These are phyloP conservation scores for Diachrysia chrysitis DNA, from an alignment of 2,888 invertebrate genomes.

Conservation along the genomic window DNA sequence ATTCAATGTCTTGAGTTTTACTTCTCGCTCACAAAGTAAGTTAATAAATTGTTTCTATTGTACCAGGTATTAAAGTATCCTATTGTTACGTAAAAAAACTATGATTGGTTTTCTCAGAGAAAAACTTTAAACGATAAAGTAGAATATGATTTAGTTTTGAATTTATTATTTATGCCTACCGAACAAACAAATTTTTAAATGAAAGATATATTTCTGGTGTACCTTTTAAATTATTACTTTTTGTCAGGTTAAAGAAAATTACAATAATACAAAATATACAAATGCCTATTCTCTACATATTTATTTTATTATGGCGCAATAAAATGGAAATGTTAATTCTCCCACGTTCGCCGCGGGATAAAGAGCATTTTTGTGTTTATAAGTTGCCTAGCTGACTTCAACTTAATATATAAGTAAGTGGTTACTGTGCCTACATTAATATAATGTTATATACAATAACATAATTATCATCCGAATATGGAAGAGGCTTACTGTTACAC, in stretches of 20 bases:
- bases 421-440: constrained; percentile 3
- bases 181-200: too few relatives aligned
- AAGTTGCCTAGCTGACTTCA: constrained; percentile 30
- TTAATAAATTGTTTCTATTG: background rate
- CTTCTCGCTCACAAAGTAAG: constrained; percentile 15
- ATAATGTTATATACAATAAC: background rate
- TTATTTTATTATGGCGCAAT: constrained; percentile 18
- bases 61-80: background rate
- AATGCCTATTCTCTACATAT: constrained; percentile 12
- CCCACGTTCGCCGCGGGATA: constrained; percentile 27
- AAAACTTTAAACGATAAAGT: background rate
- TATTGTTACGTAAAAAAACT: background rate
- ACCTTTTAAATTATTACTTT: too few relatives aligned
- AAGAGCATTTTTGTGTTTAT: constrained; percentile 52
- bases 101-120: background rate
- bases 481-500: too few relatives aligned
- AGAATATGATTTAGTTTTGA: background rate
- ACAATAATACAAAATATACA: background rate
- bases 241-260: background rate
- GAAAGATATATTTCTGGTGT: too few relatives aligned
- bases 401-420: constrained; percentile 10
- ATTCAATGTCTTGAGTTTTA: constrained; percentile 32
- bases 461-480: too few relatives aligned
- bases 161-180: too few relatives aligned
- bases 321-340: constrained; percentile 49